Evolutionary conservation across 2,113 vertebrate genomes (phyloP), one percentile per base, ranked within the genome.

Genomic region (Panurus biarmicus): DNA sequence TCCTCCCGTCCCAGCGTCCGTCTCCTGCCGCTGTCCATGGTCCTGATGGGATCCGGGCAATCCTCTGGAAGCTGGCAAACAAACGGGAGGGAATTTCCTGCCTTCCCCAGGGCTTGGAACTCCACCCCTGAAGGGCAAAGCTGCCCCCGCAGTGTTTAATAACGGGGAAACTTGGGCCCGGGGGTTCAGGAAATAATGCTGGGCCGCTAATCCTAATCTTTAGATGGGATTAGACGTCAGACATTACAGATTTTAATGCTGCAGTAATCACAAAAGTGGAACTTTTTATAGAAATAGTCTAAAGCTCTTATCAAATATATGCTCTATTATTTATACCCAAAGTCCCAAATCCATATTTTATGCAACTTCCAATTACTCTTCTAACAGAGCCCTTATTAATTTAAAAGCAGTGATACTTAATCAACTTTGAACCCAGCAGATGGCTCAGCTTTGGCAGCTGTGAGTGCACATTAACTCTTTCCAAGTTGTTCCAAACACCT

Each of bases 291-390:
- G 87, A 89, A 94, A 79, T 62, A 33, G 21, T 76, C 67, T 35
- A 47, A 95, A 96, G 67, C 79, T 69, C 58, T 94, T 83, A 83
- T 74, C 83, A 89, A 95, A 91, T 44, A 38, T 62, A 35, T 33
- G 18, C 79, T 92, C 48, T 57, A 77, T 74, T 92, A 85, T 96
- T 92, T 75, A 80, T 65, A 50, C 28, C 45, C 50, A 24, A 82
- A 88, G 57, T 12, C 69, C 38, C 54, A 81, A 95, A 96, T 93
- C 85, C 28, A 6, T 90, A 56, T 95, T 96, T 96, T 89, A 94
- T 73, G 89, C 91, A 87, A 92, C 60, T 96, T 95, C 57, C 80
- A 90, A 80, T 94, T 94, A 87, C 85, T 90, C 79, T 75, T 61
- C 88, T 74, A 87, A 67, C 71, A 65, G 7, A 57, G 87, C 42